These are phyloP conservation scores for Anthophora plumipes DNA, from an alignment of 2,888 invertebrate species.

Conservation along the genomic window DNA sequence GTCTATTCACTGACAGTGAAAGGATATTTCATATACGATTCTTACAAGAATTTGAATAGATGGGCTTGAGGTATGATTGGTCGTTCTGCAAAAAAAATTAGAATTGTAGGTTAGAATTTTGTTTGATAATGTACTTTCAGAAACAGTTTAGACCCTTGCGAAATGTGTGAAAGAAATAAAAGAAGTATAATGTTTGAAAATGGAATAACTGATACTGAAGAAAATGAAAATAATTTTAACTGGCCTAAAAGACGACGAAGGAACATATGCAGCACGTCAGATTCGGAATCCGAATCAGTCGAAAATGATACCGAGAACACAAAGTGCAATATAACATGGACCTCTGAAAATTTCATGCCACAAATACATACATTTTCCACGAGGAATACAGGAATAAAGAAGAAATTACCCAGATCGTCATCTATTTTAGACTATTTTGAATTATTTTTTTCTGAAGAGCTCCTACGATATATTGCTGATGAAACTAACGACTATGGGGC, in stretches of 20 bases:
- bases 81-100: constrained; percentile 19
- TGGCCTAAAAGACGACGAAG: constrained; percentile 41
- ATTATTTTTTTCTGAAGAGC: constrained; percentile 41
- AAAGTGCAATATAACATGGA: no score
- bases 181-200: constrained; percentile 49
- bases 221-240: constrained; percentile 60
- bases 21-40: not conserved
- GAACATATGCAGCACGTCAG: constrained; percentile 43
- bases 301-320: constrained; percentile 49
- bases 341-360: constrained; percentile 35
- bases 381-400: constrained; percentile 44
- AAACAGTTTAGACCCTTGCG: constrained; percentile 45
- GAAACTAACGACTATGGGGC: constrained; percentile 47
- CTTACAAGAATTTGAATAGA: constrained; percentile 5
- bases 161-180: constrained; percentile 44
- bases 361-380: constrained; percentile 33
- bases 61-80: not conserved
- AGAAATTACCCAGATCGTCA: constrained; percentile 34
- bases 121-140: constrained; percentile 45
- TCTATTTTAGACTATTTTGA: constrained; percentile 45
- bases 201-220: constrained; percentile 23
- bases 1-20: no score
- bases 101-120: constrained; percentile 51
- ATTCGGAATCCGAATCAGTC: constrained; percentile 36
- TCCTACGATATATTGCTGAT: constrained; percentile 32